Evolutionary conservation across 2,888 invertebrate genomes (phyloP), one percentile per base, ranked within the genome.

Genomic region (Drosophila rellima): DNA sequence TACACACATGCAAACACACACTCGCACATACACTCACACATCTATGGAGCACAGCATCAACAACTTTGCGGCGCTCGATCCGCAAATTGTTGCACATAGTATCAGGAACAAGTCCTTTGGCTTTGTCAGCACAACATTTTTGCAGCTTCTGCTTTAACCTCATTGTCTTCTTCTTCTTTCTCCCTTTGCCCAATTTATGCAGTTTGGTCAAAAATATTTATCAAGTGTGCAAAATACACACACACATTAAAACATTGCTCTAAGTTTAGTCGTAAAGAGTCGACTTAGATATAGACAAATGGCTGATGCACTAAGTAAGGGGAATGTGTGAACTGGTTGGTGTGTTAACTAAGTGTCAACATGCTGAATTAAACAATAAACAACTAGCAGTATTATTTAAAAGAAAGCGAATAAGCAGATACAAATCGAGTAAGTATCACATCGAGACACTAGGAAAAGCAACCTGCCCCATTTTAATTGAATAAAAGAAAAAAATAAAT

Each of bases 41-140:
- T n/a, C 23, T 31, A 23, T 20, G 47, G 26, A 29, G 18, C 18
- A 18, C 13, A 37, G 20, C 56, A 39, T 54, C 54, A 75, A 37
- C 67, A 73, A 60, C 55, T 54, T 51, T 76, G 69, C 57, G 74
- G 59, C 45, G 42, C 63, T n/a, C 44, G 47, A 60, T 65, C 39
- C 68, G 61, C 80, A 80, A 80, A 75, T 75, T 80, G 77, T 68
- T 78, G 78, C 76, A 74, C 74, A 74, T 70, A 50, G 52, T 61
- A 51, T 47, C 56, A 55, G 52, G 23, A 60, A 55, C 59, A 60
- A 63, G 52, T 67, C 52, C 66, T 74, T 77, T 67, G 67, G 62
- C 74, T 74, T 63, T 77, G 78, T 42, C 20, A 57, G 48, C 73
- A 47, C 18, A 50, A 72, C 52, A 48, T 64, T 56, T 64, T 26